phyloP scores from a whole-genome alignment of 2,797 vertebrate species.

The Lacerta viridis region DNA sequence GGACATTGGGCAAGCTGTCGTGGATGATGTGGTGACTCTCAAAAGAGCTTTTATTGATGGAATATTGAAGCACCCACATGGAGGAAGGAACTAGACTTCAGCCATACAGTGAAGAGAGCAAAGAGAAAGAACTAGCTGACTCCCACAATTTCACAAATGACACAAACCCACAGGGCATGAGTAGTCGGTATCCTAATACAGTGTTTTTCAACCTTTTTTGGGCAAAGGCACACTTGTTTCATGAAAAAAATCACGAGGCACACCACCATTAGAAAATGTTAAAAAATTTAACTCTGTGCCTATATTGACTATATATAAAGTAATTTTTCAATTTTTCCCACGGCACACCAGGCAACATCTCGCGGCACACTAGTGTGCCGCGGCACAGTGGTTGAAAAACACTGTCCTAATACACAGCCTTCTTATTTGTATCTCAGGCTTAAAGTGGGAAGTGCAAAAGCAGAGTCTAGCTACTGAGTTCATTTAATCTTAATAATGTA shows the following conservation, averaged over 20 bases:
- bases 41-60: slow-evolving; percentile 23
- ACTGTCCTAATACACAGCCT: neutral
- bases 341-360: too few relatives aligned
- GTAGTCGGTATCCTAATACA: neutral
- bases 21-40: neutral
- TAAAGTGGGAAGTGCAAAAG: neutral
- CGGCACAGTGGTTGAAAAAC: too few relatives aligned
- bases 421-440: neutral
- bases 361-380: too few relatives aligned
- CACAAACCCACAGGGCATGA: neutral
- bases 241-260: too few relatives aligned
- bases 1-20: neutral
- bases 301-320: too few relatives aligned
- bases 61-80: slow-evolving; percentile 6
- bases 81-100: neutral
- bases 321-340: too few relatives aligned
- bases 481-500: neutral
- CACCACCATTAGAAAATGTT: too few relatives aligned
- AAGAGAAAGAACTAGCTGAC: neutral
- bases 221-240: too few relatives aligned
- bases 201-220: too few relatives aligned
- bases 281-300: too few relatives aligned
- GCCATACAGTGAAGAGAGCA: neutral
- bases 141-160: neutral
- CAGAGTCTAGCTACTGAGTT: neutral